Evolutionary conservation across 1,140 invertebrate genomes (phyloP), one percentile per base, ranked within the genome.

Genomic region (Bombus affinis): DNA sequence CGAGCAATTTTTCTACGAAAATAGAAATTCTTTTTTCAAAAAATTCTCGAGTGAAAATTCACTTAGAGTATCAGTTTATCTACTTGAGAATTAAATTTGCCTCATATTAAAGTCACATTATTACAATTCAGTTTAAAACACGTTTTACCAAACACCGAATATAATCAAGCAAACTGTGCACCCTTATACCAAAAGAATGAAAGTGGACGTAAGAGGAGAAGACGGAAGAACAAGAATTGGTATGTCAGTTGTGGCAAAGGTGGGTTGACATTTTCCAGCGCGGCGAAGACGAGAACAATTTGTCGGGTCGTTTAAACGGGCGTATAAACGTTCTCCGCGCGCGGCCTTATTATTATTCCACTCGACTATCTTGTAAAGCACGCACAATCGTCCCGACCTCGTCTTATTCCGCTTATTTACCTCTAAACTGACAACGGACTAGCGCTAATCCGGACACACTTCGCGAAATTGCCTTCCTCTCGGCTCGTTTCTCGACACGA

Each of bases 361-460:
- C 66, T 47, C 88, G 72, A 74, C 81, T 89, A 81, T 89, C 80
- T 75, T 86, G 78, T 89, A 89, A 89, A 87, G 47, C 81, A 89
- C 85, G 53, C 88, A 77, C 81, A 77, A 78, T 88, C 88, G 85
- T 90, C 70, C 75, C 74, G 53, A 53, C 44, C 80, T 81, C 86
- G 74, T 89, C 86, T 90, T 90, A 86, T 78, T 79, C 80, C 86
- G 78, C 88, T 90, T 90, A 90, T 90, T 90, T 90, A 82, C 65
- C 86, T 85, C 79, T 81, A 86, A 91, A 91, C 77, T 79, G 90
- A 90, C 81, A 88, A 86, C 86, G 82, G 71, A 81, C 86, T 86
- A 88, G 47, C 83, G 66, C 79, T 90, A 90, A 90, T 90, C 75
- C 83, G 53, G 65, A 80, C 86, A 86, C 84, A 91, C 89, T 91